Base-by-base conservation (phyloP, 92 coral and sea anemone genomes). In the Umimayanthus kanabou region DNA sequence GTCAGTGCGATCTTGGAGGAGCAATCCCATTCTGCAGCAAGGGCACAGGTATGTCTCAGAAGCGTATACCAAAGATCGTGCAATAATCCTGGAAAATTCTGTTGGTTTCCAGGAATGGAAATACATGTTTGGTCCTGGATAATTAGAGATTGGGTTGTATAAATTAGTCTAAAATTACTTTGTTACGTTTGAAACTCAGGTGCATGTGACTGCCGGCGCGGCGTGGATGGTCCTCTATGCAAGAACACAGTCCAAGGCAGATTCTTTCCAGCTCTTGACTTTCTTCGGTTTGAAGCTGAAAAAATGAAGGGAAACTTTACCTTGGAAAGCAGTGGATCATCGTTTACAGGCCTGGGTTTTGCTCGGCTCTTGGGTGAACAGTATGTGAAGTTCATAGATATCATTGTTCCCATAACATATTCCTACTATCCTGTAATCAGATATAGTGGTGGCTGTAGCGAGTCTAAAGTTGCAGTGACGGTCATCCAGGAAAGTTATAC, bases 1-100 rank as follows among this genome's bases (percentile, higher is more conserved):
- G 98, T 81, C 94, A 91, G 11, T 96, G 98, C 90, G 95, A 94
- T 83, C 75, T 96, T 29, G 98, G 98, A 39, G 98, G 98, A 40
- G 98, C 98, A 43, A 90, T 73, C 75, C 91, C 94, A 55, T 87
- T 58, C 16, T 96, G 98, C 20, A 50, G 90, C 65, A 96, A 93
- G 75, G 79, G 80, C 53, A 84, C 96, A 80, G 98, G 98, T 93
- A 26, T 71, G 93, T 13, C 18, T 53, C 26, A 39, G 57, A 18
- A 15, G 28, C 9, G 10, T 22, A 14, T 13, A 29, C 40, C 1
- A 42, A n/a, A 39, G 20, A 40, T 80, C 18, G 4, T n/a, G 13
- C 65, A 53, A 14, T 53, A 18, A 45, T 53, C 58, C 58, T 53
- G 1, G 53, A 47, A 47, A 10, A 47, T 47, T 47, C 13, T 47